phyloP scores from a whole-genome alignment of 1,140 invertebrate species.

The Oscheius sp. region DNA sequence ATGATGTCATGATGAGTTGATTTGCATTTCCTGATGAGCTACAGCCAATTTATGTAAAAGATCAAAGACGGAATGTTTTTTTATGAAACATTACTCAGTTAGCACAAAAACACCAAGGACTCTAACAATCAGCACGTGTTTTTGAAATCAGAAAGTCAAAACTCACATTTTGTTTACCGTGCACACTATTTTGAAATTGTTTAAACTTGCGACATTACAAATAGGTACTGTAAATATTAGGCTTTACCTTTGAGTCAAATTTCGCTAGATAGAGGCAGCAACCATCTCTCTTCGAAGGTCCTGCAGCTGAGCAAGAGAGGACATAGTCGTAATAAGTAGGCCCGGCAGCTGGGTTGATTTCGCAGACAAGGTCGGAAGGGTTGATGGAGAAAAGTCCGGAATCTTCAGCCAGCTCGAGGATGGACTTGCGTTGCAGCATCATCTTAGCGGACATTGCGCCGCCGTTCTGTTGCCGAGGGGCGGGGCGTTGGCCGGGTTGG shows the following conservation, averaged over 20 bases:
- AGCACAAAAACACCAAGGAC: too few species aligned
- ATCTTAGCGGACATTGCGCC: neutral
- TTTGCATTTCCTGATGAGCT: too few species aligned
- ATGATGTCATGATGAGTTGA: too few species aligned
- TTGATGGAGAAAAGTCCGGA: constrained; percentile 48
- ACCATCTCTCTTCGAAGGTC: constrained; percentile 9
- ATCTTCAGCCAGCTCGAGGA: constrained; percentile 48
- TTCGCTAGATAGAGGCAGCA: constrained; percentile 44
- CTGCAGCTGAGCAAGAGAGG: constrained; percentile 36
- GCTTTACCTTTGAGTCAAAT: constrained; percentile 48
- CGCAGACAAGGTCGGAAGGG: constrained; percentile 53
- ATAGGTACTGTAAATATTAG: too few species aligned
- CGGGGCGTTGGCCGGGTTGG: constrained; percentile 12
- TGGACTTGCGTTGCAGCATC: constrained; percentile 33
- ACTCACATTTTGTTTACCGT: too few species aligned
- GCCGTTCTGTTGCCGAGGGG: neutral
- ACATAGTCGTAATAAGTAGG: constrained; percentile 52
- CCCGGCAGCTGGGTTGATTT: constrained; percentile 38
- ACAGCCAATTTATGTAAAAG: too few species aligned
- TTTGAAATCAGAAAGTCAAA: too few species aligned
- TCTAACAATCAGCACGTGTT: too few species aligned
- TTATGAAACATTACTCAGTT: too few species aligned
- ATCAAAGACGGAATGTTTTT: too few species aligned
- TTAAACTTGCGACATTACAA: too few species aligned
- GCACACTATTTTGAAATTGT: too few species aligned